Conservation (phyloP, 2,113 vertebrate species). For the Tinamus guttatus region DNA sequence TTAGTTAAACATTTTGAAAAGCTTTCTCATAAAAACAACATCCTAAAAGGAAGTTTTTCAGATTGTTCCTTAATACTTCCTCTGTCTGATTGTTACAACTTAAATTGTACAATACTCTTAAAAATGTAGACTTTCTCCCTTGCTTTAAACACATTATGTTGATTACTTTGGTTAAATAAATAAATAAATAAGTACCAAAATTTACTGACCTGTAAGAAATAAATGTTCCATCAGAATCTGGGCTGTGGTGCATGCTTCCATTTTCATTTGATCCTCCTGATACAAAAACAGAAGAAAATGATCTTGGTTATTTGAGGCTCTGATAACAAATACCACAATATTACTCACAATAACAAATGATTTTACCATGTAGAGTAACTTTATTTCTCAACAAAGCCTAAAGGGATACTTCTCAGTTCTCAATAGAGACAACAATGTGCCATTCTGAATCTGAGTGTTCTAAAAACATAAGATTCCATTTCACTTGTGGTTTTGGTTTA, state of each 20-base stretch:
- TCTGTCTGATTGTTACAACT: background rate
- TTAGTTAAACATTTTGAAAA: background rate
- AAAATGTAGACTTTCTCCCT: background rate
- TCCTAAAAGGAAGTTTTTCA: background rate
- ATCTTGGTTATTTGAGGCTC: background rate
- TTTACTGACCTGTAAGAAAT: constrained; percentile 81
- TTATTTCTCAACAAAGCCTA: background rate
- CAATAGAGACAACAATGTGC: background rate
- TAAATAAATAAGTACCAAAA: background rate
- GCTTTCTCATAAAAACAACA: background rate
- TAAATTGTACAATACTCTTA: background rate
- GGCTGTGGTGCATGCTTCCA: constrained; percentile 69
- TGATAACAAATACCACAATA: background rate
- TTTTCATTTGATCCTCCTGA: constrained; percentile 79
- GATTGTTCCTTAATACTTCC: background rate
- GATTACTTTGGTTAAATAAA: background rate
- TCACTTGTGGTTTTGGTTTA: background rate
- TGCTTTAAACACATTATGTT: background rate
- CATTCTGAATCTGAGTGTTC: background rate
- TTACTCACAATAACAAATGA: background rate
- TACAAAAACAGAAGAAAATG: constrained; percentile 23
- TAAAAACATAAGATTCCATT: background rate
- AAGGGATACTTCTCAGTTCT: background rate
- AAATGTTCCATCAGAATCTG: constrained; percentile 80
- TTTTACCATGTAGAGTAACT: background rate